Evolutionary conservation across 1,140 invertebrate genomes (phyloP), one percentile per base, ranked within the genome.

Genomic region (Drosophila yakuba): DNA sequence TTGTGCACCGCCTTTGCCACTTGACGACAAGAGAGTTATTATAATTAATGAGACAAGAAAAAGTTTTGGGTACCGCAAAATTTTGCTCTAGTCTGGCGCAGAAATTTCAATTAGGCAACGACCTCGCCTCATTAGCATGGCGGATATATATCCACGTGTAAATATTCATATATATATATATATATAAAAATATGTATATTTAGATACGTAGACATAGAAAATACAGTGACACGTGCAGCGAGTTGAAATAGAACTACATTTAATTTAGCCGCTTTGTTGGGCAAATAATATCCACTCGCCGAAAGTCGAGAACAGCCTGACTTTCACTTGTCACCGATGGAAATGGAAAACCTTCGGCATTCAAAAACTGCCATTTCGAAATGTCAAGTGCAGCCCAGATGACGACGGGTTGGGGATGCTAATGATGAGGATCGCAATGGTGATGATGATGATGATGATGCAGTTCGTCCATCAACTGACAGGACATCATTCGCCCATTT

Each of bases 81-180:
- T 47, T 47, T 28, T 43, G 36, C 25, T 52, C 23, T 28, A 51
- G 35, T 17, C 23, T 39, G 36, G 62, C 36, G 32, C 39, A 68
- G 56, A 55, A 56, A 68, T 69, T 69, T 56, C 67, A 68, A 69
- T 68, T 69, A 57, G 67, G 28, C 51, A 15, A 17, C 52, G 52
- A 58, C 67, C 67, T 71, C 52, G 51, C 11, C 36, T 71, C 64
- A 71, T 69, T 71, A 71, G 51, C 50, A 68, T 36, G 3, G 32
- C 1, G 38, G 36, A 67, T 38, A 25, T n/a, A 14, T n/a, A 41
- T 23, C 6, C 8, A n/a, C 5, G 32, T 32, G 32, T 36, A 12
- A 36, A 11, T 36, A 36, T 8, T 7, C 2, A 61, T 32, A 17
- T 20, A 47, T 4, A n/a, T n/a, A 12, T n/a, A 39, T 20, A 15